phyloP scores from a whole-genome alignment of 2,888 invertebrate species.

The Acrocyrtus sp. region DNA sequence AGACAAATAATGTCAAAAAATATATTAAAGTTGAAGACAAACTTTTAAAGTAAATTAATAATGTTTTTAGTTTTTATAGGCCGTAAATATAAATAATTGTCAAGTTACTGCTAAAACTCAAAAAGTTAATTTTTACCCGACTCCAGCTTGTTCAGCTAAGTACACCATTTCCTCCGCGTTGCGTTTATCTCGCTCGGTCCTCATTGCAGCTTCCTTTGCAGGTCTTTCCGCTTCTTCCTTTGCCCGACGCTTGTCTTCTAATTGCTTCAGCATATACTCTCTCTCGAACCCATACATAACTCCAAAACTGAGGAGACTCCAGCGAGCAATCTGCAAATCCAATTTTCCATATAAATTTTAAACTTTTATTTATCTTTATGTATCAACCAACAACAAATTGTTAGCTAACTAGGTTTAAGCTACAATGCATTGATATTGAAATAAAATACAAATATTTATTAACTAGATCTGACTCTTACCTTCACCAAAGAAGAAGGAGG shows the following conservation, averaged over 20 bases:
- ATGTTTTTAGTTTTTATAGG: no score
- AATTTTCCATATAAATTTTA: no score
- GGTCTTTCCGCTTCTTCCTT: constrained; percentile 50
- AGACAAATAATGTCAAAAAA: no score
- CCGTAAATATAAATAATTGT: no score
- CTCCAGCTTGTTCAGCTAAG: constrained; percentile 38
- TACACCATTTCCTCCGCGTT: constrained; percentile 51
- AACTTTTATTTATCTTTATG: no score
- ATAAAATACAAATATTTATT: neutral
- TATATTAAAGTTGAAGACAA: no score
- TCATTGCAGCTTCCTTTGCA: constrained; percentile 46
- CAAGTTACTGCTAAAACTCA: no score
- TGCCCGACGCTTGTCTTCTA: constrained; percentile 28
- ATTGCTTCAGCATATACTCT: constrained; percentile 14
- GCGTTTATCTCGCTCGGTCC: constrained; percentile 39
- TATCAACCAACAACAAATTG: no score
- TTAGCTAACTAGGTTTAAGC: no score
- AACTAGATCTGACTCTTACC: constrained; percentile 16
- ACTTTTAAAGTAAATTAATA: no score
- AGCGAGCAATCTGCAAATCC: constrained; percentile 33
- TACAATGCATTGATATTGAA: neutral
- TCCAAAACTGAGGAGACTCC: constrained; percentile 46
- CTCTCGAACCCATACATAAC: constrained; percentile 40
- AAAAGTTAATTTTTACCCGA: neutral
- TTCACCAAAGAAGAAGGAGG: constrained; percentile 43